Evolutionary conservation across 1,140 invertebrate species (phyloP), one percentile per base, ranked within the genome.

Genomic region (Calephelis virginiensis): DNA sequence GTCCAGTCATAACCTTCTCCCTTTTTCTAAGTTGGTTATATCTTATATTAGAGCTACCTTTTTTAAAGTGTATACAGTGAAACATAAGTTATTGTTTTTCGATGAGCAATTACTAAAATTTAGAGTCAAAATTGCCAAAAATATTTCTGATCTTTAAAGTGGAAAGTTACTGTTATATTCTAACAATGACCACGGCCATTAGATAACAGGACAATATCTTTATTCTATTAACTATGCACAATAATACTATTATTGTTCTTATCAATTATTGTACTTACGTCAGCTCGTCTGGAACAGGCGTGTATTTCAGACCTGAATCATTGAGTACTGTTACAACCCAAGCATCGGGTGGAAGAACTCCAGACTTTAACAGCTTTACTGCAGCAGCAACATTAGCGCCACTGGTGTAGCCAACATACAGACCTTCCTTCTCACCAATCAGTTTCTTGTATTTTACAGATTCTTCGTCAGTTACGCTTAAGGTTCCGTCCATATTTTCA

Each of bases 331-430:
- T 89, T 6, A 90, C 88, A 8, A 89, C 81, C 88, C 88, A 90
- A 8, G 88, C 75, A 64, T 89, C 82, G 60, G 80, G 59, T 0
- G 85, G 79, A 14, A 90, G 53, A 45, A 67, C 61, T 0, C 86
- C 86, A 3, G 88, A 86, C 17, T 85, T 56, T 53, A 90, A 67
- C 7, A 90, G 75, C 37, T 88, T 84, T 4, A 86, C 83, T 1
- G 88, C 85, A 5, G 86, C 88, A 8, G 85, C 85, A 8, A 89
- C 81, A 64, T 90, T 90, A 6, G 88, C 88, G 0, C 77, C 88
- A 62, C 86, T 87, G 0, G 86, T 90, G 64, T 88, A 90, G 1
- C 88, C 88, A n/a, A 90, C 88, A 50, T 78, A 90, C 17, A 90
- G 62, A 47, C 88, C 88, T 71, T 90, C 88, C 64, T 86, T 88